A percentile compares a stretch with the other conserved stretches of the same genome.
phyloP scores from a whole-genome alignment of 2,797 vertebrate species.

The Trachops cirrhosus region DNA sequence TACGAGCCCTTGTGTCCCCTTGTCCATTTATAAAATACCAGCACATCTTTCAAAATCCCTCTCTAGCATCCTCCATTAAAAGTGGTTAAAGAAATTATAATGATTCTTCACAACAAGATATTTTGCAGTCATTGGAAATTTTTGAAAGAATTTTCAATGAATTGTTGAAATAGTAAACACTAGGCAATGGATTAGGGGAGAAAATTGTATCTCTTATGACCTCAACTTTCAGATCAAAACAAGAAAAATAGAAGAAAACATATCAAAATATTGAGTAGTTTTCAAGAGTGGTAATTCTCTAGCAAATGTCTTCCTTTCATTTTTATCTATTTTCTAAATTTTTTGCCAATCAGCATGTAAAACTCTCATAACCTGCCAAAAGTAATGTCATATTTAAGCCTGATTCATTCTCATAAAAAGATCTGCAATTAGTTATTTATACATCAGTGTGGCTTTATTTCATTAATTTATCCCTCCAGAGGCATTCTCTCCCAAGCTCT shows the following conservation, averaged over 20 bases:
- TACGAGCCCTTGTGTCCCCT: background rate
- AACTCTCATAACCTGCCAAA: background rate
- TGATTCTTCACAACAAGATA: background rate
- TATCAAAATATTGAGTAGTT: constrained; percentile 29
- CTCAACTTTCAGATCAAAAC: constrained; percentile 17
- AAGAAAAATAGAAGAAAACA: background rate
- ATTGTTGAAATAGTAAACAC: background rate
- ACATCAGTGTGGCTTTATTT: constrained; percentile 7
- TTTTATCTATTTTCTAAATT: constrained; percentile 33
- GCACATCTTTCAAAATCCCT: constrained; percentile 2
- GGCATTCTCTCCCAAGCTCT: background rate
- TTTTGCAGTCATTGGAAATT: background rate
- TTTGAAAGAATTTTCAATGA: constrained; percentile 34
- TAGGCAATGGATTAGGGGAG: background rate
- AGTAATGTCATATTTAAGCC: background rate
- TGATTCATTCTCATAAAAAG: background rate
- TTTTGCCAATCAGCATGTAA: background rate
- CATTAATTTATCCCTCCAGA: constrained; percentile 6
- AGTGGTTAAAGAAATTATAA: constrained; percentile 9
- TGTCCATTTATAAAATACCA: background rate
- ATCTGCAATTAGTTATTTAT: constrained; percentile 30
- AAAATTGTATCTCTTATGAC: background rate
- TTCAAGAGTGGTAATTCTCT: constrained; percentile 28
- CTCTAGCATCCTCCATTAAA: background rate
- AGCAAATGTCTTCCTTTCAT: background rate